These are phyloP conservation scores for Micrastur ruficollis DNA, from an alignment of 2,797 vertebrate species.

Conservation along the genomic window DNA sequence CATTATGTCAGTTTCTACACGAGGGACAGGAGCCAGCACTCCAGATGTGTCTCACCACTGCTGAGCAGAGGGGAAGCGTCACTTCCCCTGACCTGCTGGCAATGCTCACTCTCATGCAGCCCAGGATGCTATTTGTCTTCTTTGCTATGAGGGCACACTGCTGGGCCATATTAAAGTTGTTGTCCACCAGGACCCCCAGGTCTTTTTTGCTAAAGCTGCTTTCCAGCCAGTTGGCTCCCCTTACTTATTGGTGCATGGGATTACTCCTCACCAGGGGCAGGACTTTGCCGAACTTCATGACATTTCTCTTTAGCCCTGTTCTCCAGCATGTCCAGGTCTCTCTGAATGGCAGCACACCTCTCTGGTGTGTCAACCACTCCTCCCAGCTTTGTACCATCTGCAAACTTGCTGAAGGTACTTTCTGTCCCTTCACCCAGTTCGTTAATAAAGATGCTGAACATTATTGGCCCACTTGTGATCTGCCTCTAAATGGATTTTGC, in stretches of 20 bases:
- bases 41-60: neutral
- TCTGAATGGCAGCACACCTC: neutral
- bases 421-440: neutral
- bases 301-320: neutral
- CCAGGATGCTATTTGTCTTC: neutral
- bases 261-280: neutral
- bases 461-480: rapidly evolving
- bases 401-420: neutral
- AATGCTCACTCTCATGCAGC: neutral
- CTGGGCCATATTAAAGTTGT: neutral
- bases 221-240: neutral
- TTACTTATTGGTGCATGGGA: neutral
- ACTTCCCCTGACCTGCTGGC: neutral
- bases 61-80: neutral
- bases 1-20: neutral
- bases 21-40: neutral
- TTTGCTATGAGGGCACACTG: neutral
- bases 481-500: neutral
- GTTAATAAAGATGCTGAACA: neutral
- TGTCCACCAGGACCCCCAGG: neutral
- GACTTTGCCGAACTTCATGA: neutral
- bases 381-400: neutral
- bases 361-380: neutral
- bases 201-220: neutral
- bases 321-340: neutral